Conservation (phyloP, 2,113 vertebrate genomes). For the Tragelaphus strepsiceros region DNA sequence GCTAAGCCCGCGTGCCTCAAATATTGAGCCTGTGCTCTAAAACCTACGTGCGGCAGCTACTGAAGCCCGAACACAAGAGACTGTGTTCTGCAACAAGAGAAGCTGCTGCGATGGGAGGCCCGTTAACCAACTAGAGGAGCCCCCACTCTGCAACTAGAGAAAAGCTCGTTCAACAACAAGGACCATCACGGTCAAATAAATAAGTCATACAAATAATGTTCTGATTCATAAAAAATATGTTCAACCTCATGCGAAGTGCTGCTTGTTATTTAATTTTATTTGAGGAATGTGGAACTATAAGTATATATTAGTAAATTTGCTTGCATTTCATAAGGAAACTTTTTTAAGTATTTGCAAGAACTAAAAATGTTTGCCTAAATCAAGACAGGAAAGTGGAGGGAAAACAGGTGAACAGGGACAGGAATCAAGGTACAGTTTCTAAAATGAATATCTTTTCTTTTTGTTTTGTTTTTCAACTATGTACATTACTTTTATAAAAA, state of each 20-base stretch:
- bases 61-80: neutral
- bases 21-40: neutral
- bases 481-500: neutral
- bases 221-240: neutral
- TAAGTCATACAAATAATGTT: neutral
- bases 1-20: neutral
- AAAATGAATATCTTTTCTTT: neutral
- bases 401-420: neutral
- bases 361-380: neutral
- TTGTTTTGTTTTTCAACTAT: neutral
- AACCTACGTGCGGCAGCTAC: fast-evolving
- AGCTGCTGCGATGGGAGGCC: neutral
- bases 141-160: neutral
- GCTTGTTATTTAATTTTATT: neutral
- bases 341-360: neutral
- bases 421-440: neutral
- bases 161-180: neutral
- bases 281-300: neutral
- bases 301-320: neutral
- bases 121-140: neutral
- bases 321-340: neutral
- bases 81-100: neutral
- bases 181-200: neutral
- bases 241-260: neutral
- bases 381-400: neutral